Percentiles rank a stretch among this genome's conserved stretches.
Evolutionary conservation across 1,140 invertebrate genomes (phyloP).

Genomic region (Tetranychus cinnabarinus): DNA sequence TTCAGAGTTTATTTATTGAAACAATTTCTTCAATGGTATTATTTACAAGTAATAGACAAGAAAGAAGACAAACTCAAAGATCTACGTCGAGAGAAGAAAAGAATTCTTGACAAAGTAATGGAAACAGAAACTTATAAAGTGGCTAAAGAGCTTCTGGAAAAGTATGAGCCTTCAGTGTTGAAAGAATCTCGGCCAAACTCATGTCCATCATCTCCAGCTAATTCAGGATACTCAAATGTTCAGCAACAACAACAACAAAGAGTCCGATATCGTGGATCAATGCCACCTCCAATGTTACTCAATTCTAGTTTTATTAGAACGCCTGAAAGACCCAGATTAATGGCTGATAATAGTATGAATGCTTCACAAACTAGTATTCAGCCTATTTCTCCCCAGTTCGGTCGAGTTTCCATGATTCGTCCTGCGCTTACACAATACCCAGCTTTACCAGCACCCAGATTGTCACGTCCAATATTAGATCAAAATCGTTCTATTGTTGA

Average conservation of each 20-base stretch:
- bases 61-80: conserved; percentile 48
- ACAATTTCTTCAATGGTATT: conserved; percentile 59
- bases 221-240: background rate
- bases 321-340: background rate
- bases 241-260: background rate
- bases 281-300: background rate
- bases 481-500: conserved; percentile 46
- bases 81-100: conserved; percentile 54
- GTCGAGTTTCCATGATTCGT: background rate
- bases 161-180: conserved; percentile 46
- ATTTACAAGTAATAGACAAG: conserved; percentile 48
- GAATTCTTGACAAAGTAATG: conserved; percentile 81
- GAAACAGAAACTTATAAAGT: conserved; percentile 95
- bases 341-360: background rate
- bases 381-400: background rate
- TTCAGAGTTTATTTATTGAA: conserved; percentile 51
- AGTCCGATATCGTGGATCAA: background rate
- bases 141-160: conserved; percentile 69
- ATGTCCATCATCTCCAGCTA: background rate
- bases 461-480: conserved; percentile 28
- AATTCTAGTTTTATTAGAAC: background rate
- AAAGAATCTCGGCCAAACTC: background rate
- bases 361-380: background rate
- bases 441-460: conserved; percentile 14
- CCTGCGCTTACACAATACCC: conserved; percentile 8